Evolutionary conservation across 2,888 invertebrate genomes (phyloP), one percentile per base, ranked within the genome.

Genomic region (Troilus luridus): DNA sequence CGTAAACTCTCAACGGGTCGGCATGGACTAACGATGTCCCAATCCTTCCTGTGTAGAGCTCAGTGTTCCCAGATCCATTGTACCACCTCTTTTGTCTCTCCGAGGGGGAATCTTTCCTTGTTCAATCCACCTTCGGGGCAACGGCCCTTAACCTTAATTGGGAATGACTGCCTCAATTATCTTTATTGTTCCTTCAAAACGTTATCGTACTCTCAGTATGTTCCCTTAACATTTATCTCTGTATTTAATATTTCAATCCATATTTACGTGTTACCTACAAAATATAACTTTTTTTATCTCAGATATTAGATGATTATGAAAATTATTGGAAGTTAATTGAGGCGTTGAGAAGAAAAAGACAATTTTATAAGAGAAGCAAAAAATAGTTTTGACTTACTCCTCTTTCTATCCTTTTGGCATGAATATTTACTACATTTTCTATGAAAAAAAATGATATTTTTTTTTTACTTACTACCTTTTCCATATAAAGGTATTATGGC

Each of bases 121-220:
- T 85, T 58, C 56, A 54, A 85, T 56, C 56, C 56, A 85, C 85
- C 85, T 85, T 85, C 56, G 56, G 85, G 85, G 85, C 85, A 56
- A 56, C 56, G 85, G 56, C 85, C 85, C 85, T 54, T n/a, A 56
- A 21, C 54, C 85, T 58, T 85, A 85, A 85, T 85, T 85, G 85
- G n/a, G 85, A 85, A 54, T 54, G 85, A 54, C 54, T 58, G 21
- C 6, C 9, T 56, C 56, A 58, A 12, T 85, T 85, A 85, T 88
- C 64, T 60, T 62, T 11, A 88, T 3, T 60, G 9, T 88, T 41
- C 41, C 88, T 88, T 60, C 14, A n/a, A 58, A 85, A 85, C 56
- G 1, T 85, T 85, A 56, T 85, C 85, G 7, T 21, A 0, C 12
- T 56, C 56, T 54, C 72, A 41, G 10, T 85, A n/a, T 56, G 85